Evolutionary conservation across 2,797 vertebrate genomes (phyloP).

Genomic region (Malacoctenus gilli): DNA sequence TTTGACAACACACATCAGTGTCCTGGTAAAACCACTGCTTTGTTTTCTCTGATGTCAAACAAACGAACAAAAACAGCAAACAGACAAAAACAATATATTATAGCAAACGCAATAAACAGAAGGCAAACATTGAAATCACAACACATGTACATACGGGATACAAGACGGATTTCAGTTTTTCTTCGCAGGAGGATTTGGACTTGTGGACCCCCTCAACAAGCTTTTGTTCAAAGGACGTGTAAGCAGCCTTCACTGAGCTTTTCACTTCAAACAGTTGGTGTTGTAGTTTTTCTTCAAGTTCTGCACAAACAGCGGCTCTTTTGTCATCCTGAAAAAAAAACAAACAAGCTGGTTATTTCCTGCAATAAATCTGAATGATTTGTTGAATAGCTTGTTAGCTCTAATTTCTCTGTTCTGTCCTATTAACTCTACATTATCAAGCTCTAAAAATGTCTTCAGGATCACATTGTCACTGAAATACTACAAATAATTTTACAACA

Average conservation of each 20-base stretch:
- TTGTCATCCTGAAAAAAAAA: slow-evolving; percentile 23
- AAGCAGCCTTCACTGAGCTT: neutral
- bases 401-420: no score
- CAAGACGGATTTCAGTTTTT: neutral
- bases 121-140: neutral
- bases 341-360: neutral
- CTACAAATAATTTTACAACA: no score
- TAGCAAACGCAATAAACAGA: no score
- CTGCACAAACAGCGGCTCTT: neutral
- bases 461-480: no score
- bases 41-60: accelerated
- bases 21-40: accelerated
- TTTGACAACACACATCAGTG: slow-evolving; percentile 8
- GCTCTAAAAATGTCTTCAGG: no score
- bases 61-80: neutral
- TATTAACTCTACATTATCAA: no score
- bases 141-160: slow-evolving; percentile 10
- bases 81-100: no score
- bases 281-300: slow-evolving; percentile 8
- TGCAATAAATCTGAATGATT: neutral
- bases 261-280: neutral
- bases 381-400: neutral
- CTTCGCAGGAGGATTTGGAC: slow-evolving; percentile 19
- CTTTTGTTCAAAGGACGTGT: slow-evolving; percentile 6
- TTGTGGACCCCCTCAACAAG: slow-evolving; percentile 32